Evolutionary conservation across 1,140 invertebrate species (phyloP), one percentile per base, ranked within the genome.

Genomic region (Maniola jurtina): DNA sequence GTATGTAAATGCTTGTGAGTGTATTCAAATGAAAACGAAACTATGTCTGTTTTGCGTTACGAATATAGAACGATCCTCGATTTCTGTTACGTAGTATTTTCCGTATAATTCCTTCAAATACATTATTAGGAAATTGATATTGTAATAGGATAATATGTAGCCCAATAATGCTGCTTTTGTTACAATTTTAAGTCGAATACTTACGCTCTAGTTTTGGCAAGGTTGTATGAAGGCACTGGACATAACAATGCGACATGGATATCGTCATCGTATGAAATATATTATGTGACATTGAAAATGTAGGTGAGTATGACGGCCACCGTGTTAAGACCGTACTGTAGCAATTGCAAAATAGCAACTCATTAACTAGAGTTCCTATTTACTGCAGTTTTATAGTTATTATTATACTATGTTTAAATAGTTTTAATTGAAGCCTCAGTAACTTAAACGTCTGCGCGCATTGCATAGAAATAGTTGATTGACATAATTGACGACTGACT

Each of bases 201-300:
- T 72, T 68, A 57, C 76, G 81, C 75, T 81, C 75, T 75, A 77
- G 71, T 72, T 83, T 70, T 65, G 71, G 73, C 81, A 81, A 83
- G 77, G 81, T 77, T 77, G 69, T 16, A 35, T 36, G 74, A 80
- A 55, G 75, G 80, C 57, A 62, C 52, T 36, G 50, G 40, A 64
- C 61, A 1, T 38, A 65, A 55, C 58, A 50, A 64, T 55, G 61
- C 48, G 57, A 55, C 35, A 34, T 59, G 55, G 61, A 38, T 59
- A 62, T 58, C 56, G 60, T 63, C 63, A 70, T 64, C 57, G 62
- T 45, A 55, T 68, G 73, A 72, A 70, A 75, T 72, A 72, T 72
- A 68, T 65, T 6, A 55, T 35, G 62, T 75, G 73, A 75, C 70
- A 75, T 72, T 75, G 73, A 75, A 72, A 71, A 75, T 75, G 69